Conservation (phyloP, 1,140 invertebrate species). For the Batillaria attramentaria region DNA sequence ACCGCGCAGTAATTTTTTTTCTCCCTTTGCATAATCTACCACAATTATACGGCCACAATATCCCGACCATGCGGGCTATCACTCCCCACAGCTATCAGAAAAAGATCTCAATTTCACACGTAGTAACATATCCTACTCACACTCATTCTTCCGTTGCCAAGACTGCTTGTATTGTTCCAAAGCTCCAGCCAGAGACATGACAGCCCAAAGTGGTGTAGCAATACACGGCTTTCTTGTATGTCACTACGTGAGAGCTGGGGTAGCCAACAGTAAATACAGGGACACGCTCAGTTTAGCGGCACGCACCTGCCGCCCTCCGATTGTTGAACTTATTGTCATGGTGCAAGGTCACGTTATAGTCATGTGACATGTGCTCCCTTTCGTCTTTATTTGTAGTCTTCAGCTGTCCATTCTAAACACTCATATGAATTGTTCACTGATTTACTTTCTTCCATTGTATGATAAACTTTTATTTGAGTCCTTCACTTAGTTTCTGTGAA, state of each 20-base stretch:
- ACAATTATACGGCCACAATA: neutral
- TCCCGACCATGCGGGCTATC: too few species aligned
- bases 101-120: neutral
- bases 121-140: neutral
- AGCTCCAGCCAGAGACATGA: neutral
- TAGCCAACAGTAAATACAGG: neutral
- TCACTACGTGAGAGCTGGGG: too few species aligned
- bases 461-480: too few species aligned
- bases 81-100: too few species aligned
- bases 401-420: too few species aligned
- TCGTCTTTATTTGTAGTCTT: too few species aligned
- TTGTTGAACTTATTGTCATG: slow-evolving; percentile 62
- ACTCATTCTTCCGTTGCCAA: slow-evolving; percentile 6
- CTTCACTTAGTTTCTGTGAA: too few species aligned
- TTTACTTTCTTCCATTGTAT: too few species aligned
- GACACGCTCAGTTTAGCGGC: neutral
- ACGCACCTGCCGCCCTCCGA: neutral
- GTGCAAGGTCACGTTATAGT: slow-evolving; percentile 33
- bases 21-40: neutral
- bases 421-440: too few species aligned
- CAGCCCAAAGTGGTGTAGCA: neutral
- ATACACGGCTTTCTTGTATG: neutral
- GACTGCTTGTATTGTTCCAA: neutral
- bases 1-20: neutral
- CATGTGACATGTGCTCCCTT: neutral